Base-by-base conservation (phyloP, 1,140 invertebrate species). In the Drosophila nigromelanica region DNA sequence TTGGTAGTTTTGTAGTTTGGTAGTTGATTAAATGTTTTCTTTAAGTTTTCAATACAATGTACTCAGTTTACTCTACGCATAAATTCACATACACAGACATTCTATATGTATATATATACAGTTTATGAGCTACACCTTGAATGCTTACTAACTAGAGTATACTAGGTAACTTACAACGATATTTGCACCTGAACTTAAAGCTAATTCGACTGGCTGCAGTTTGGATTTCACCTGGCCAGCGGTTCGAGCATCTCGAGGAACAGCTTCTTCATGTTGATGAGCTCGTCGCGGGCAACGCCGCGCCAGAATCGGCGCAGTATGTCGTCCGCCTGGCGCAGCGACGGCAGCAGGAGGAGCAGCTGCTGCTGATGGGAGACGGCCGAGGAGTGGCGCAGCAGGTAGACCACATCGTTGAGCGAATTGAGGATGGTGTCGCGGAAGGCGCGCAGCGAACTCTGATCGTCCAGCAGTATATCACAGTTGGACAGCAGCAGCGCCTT, bases 191-290 rank as follows among this genome's bases (percentile, higher is more conserved):
- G 58, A 14, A 70, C 73, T 70, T 87, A 76, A 64, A 81, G 42
- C 70, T 81, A 76, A 33, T 64, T 71, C 59, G 35, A 68, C 74
- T 61, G 61, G 67, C 47, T 24, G 21, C 21, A 24, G 21, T 24
- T 24, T 2, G 3, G 50, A 42, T 45, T 77, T 91, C 90, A 91
- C 80, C 90, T 90, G 58, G 90, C 73, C 45, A 90, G 72, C 37
- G 90, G 86, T 37, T 99, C 98, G 55, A 99, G 93, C 98, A 99
- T 99, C 93, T 99, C 98, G 27, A 98, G 94, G 92, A 99, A 98
- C 7, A 99, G 94, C 93, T 99, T 99, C 93, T 99, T 98, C 97
- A 99, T 98, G 52, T 95, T 95, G 54, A 98, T 96, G 86, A 96
- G 96, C 14, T 97, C 96, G 73, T 97, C 97, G 80, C 96, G 95